phyloP scores from a whole-genome alignment of 2,888 invertebrate genomes.

The Mesorhabditis spiculigera region DNA sequence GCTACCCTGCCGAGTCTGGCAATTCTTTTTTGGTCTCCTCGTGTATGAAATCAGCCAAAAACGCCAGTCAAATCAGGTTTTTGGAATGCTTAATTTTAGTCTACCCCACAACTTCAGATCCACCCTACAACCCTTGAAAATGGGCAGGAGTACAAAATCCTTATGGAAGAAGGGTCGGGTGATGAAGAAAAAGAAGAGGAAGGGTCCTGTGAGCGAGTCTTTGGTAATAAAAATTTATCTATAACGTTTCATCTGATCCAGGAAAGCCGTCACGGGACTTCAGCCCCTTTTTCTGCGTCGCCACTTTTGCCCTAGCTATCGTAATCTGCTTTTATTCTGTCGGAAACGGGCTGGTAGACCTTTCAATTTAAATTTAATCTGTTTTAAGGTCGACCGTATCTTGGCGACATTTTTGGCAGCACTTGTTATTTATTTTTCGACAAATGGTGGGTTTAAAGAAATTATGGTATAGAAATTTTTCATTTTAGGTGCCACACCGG shows the following conservation, averaged over 20 bases:
- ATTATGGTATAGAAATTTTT: not conserved
- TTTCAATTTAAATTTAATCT: not conserved
- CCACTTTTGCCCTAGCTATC: not conserved
- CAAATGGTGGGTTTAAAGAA: too few species aligned
- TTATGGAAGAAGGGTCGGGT: not conserved
- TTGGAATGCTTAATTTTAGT: too few species aligned
- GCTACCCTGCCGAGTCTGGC: slow-evolving; percentile 1
- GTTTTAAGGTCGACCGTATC: not conserved
- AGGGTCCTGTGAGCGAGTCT: not conserved
- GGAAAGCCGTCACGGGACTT: not conserved
- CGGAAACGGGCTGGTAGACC: not conserved
- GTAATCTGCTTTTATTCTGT: too few species aligned
- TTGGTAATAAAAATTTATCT: not conserved
- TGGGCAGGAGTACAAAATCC: slow-evolving; percentile 4
- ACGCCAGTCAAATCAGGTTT: not conserved
- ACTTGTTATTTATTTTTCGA: slow-evolving; percentile 1
- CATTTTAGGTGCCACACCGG: not conserved
- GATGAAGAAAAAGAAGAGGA: not conserved
- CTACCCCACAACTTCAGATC: not conserved
- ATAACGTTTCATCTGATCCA: not conserved
- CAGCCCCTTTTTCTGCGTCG: not conserved
- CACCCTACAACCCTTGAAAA: not conserved
- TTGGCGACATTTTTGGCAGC: slow-evolving; percentile 2
- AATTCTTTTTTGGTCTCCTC: not conserved
- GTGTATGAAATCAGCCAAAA: not conserved